phyloP scores from a whole-genome alignment of 2,113 vertebrate genomes.

The Parotia lawesii region DNA sequence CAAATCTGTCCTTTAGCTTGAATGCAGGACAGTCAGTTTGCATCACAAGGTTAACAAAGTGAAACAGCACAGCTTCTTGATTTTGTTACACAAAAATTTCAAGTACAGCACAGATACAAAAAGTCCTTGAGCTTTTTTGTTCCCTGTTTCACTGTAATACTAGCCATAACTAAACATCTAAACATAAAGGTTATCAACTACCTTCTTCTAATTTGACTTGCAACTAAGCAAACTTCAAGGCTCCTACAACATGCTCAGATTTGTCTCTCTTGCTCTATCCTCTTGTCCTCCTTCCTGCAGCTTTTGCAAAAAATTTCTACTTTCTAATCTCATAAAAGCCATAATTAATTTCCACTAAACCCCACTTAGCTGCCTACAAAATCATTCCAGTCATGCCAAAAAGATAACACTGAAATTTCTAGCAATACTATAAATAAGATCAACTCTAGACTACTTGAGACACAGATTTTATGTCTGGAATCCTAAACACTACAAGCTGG shows the following conservation, averaged over 20 bases:
- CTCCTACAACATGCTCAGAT: not conserved
- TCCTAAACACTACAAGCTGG: not conserved
- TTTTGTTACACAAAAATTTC: not conserved
- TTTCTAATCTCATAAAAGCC: not conserved
- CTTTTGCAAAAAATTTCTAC: not conserved
- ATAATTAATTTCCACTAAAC: not conserved
- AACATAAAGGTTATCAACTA: not conserved
- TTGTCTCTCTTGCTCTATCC: not conserved
- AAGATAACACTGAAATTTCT: not conserved
- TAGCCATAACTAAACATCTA: not conserved
- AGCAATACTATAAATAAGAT: not conserved
- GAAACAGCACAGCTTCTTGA: not conserved
- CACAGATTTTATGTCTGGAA: conserved; percentile 4
- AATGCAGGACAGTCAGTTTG: not conserved
- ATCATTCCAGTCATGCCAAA: not conserved
- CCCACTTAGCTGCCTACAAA: not conserved
- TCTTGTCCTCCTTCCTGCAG: not conserved
- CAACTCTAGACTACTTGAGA: not conserved
- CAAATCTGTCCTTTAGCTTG: not conserved
- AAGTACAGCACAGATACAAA: not conserved
- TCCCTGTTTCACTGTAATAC: not conserved
- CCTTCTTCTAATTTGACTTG: not conserved
- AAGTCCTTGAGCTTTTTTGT: not conserved
- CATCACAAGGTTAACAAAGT: not conserved
- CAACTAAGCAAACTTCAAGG: not conserved